Evolutionary conservation across 2,888 invertebrate species (phyloP).

Genomic region (Leistus spinibarbis): DNA sequence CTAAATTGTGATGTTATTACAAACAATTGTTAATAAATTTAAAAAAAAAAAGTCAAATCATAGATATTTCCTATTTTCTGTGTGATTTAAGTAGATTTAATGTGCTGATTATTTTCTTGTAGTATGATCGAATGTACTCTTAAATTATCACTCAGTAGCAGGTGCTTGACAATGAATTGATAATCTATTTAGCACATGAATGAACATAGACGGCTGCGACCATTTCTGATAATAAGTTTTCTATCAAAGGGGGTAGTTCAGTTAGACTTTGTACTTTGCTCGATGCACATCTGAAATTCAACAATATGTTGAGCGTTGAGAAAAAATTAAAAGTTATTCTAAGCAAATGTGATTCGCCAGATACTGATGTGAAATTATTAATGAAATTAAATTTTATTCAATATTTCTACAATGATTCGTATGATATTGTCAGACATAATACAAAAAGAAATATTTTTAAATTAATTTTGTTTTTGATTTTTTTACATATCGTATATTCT

Average conservation of each 20-base stretch:
- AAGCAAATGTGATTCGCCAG: conserved; percentile 42
- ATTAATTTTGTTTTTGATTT: conserved; percentile 17
- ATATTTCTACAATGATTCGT: background rate
- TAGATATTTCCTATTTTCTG: too few species aligned
- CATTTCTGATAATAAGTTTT: conserved; percentile 8
- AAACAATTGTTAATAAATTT: too few species aligned
- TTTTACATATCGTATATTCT: conserved; percentile 15
- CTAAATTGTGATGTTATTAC: too few species aligned
- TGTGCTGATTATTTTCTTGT: too few species aligned
- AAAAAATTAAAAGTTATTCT: conserved; percentile 45
- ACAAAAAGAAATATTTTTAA: conserved; percentile 7
- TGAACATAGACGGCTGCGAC: conserved; percentile 45
- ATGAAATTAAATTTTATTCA: conserved; percentile 39
- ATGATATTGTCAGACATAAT: background rate
- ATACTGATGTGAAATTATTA: conserved; percentile 41
- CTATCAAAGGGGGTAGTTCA: conserved; percentile 6
- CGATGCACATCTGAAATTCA: background rate
- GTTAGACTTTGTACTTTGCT: conserved; percentile 3
- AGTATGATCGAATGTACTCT: too few species aligned
- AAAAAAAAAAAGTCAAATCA: too few species aligned
- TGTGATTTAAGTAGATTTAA: too few species aligned
- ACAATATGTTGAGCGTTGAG: conserved; percentile 47
- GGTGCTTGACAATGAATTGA: conserved; percentile 44
- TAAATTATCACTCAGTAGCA: conserved; percentile 23
- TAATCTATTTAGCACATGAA: conserved; percentile 44